These are phyloP conservation scores for Drosophila insularis DNA, from an alignment of 1,140 invertebrate species.

Conservation along the genomic window DNA sequence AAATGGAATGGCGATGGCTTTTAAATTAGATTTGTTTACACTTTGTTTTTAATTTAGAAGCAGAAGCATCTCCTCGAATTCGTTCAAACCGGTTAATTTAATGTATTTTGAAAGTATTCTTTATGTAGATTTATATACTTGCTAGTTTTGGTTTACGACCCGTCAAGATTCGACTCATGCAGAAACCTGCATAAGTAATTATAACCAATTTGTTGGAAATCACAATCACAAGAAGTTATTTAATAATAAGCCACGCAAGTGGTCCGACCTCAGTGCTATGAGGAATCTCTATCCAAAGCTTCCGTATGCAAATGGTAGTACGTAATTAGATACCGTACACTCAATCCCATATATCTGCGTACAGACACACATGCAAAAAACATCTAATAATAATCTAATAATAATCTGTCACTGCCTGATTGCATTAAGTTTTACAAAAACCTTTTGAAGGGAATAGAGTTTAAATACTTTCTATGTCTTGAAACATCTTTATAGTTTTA, in stretches of 20 bases:
- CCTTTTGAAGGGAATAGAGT: too few species aligned
- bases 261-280: slow-evolving; percentile 21
- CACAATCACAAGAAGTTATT: slow-evolving; percentile 9
- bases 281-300: slow-evolving; percentile 46
- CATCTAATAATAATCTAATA: background rate
- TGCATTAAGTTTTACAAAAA: too few species aligned
- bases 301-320: slow-evolving; percentile 71
- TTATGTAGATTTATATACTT: slow-evolving; percentile 57
- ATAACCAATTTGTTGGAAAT: slow-evolving; percentile 28
- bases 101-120: slow-evolving; percentile 71
- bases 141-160: slow-evolving; percentile 41
- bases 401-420: too few species aligned
- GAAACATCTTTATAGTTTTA: too few species aligned
- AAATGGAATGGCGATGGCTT: slow-evolving; percentile 35
- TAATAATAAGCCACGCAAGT: slow-evolving; percentile 8
- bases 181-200: slow-evolving; percentile 53
- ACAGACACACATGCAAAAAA: background rate
- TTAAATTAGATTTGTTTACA: slow-evolving; percentile 65
- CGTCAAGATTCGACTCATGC: slow-evolving; percentile 37
- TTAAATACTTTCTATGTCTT: too few species aligned
- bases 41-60: slow-evolving; percentile 38
- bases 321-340: slow-evolving; percentile 21
- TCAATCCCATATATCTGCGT: background rate
- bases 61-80: slow-evolving; percentile 24
- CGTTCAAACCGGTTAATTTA: slow-evolving; percentile 64